Percentiles rank a stretch among this genome's conserved stretches.
Evolutionary conservation across 2,888 invertebrate genomes (phyloP).

Genomic region (Julus scandinavius): DNA sequence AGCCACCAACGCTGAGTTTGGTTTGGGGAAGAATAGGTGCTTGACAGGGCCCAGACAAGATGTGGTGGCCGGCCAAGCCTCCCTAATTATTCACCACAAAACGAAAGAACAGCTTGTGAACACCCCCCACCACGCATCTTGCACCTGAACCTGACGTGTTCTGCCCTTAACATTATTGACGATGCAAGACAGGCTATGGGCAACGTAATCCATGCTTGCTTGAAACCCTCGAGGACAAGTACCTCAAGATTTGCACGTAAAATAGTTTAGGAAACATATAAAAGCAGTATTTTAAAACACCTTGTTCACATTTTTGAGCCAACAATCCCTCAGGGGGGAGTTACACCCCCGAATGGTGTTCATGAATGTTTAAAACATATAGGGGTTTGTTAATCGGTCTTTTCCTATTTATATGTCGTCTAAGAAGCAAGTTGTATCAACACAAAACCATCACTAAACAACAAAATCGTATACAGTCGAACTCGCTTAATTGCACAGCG

Average conservation of each 20-base stretch:
- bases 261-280: too few species aligned
- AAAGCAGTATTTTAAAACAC: too few species aligned
- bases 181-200: not conserved
- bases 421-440: too few species aligned
- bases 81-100: slow-evolving; percentile 40
- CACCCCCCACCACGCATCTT: not conserved
- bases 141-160: slow-evolving; percentile 33
- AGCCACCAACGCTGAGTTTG: slow-evolving; percentile 47
- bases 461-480: too few species aligned
- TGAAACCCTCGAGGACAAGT: not conserved
- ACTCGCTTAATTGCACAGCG: too few species aligned
- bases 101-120: not conserved
- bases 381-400: too few species aligned
- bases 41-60: slow-evolving; percentile 45
- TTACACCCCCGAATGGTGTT: too few species aligned
- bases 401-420: too few species aligned
- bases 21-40: slow-evolving; percentile 35
- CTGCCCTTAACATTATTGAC: not conserved
- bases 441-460: too few species aligned
- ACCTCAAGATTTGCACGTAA: not conserved
- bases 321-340: too few species aligned
- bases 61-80: slow-evolving; percentile 45
- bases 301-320: too few species aligned
- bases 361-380: too few species aligned
- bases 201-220: not conserved